These are phyloP conservation scores for Delia radicum DNA, from an alignment of 1,140 invertebrate species.

Conservation along the genomic window DNA sequence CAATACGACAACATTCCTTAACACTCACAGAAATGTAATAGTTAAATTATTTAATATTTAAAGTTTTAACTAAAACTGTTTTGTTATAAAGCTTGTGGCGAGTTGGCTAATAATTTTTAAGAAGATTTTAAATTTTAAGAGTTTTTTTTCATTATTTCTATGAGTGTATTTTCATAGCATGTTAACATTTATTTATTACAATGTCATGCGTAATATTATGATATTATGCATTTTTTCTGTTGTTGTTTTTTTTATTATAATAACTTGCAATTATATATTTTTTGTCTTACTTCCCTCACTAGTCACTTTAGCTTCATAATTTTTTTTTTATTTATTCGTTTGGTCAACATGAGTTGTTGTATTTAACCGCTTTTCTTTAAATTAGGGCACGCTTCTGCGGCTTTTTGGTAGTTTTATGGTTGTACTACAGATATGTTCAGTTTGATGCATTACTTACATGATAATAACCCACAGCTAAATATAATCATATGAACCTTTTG, in stretches of 20 bases:
- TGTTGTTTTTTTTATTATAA: not conserved
- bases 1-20: not conserved
- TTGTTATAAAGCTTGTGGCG: no score
- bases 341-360: constrained; percentile 12
- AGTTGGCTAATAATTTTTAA: no score
- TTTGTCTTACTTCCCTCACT: not conserved
- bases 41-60: no score
- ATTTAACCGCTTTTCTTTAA: constrained; percentile 17
- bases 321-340: not conserved
- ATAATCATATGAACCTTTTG: not conserved
- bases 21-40: no score
- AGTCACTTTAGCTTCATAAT: not conserved
- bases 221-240: not conserved
- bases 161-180: not conserved
- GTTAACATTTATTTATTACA: constrained; percentile 10
- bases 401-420: not conserved
- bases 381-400: constrained; percentile 21
- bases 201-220: constrained; percentile 18
- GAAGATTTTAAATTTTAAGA: no score
- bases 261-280: constrained; percentile 5
- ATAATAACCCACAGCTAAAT: not conserved
- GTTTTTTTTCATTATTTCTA: not conserved
- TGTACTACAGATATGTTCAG: not conserved
- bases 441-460: constrained; percentile 4
- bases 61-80: no score